Conservation (phyloP, 2,113 vertebrate genomes). For the Pheucticus melanocephalus region DNA sequence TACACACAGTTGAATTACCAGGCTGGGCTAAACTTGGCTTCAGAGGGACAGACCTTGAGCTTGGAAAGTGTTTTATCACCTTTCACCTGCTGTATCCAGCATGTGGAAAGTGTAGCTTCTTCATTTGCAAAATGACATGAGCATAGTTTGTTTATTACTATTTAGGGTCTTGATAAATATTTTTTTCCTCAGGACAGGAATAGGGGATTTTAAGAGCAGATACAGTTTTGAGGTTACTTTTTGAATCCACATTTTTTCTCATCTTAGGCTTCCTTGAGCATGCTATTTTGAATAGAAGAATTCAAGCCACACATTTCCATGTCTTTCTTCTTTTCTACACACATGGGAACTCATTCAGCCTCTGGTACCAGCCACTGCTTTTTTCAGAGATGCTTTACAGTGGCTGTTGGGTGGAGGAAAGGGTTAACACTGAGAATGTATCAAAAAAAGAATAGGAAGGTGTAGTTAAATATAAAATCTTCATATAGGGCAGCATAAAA, state of each 20-base stretch:
- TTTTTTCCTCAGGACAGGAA: background rate
- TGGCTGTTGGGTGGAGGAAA: background rate
- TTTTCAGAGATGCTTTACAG: background rate
- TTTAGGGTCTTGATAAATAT: background rate
- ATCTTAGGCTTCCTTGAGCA: background rate
- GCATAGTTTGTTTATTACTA: background rate
- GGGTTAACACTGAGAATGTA: background rate
- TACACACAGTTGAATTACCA: background rate
- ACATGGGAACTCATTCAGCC: background rate
- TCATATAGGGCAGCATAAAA: background rate
- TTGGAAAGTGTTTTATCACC: background rate
- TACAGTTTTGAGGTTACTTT: background rate
- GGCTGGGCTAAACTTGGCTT: background rate
- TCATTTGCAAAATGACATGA: background rate
- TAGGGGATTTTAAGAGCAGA: background rate
- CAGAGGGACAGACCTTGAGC: background rate
- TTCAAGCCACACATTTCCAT: background rate
- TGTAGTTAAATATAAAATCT: background rate
- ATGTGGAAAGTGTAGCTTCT: background rate
- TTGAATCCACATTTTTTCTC: background rate
- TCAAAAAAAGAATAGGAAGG: background rate
- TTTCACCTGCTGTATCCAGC: background rate
- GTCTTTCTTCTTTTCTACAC: background rate
- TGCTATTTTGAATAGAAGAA: background rate
- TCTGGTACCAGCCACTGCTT: background rate